Evolutionary conservation across 2,797 vertebrate genomes (phyloP).

Genomic region (Spinus pinus): DNA sequence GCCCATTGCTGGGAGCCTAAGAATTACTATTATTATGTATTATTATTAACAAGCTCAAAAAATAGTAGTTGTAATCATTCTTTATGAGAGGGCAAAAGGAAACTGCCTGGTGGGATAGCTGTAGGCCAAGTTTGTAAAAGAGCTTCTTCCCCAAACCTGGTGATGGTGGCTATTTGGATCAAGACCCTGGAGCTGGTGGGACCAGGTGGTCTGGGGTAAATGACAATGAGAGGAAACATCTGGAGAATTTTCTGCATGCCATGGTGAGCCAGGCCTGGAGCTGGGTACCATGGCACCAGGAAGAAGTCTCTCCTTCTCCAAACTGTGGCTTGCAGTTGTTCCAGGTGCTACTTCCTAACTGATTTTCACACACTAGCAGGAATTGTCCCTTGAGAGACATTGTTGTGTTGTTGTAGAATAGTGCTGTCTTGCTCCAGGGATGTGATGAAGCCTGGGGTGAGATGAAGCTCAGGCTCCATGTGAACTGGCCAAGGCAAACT

Average conservation of each 20-base stretch:
- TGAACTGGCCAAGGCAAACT: neutral
- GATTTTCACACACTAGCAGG: neutral
- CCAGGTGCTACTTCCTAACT: neutral
- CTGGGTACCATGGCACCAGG: accelerated
- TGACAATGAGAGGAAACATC: neutral
- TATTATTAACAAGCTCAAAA: neutral
- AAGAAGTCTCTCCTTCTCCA: neutral
- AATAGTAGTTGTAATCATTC: neutral
- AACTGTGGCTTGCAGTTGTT: neutral
- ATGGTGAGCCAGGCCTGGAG: neutral
- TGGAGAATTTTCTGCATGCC: neutral
- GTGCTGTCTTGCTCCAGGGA: accelerated
- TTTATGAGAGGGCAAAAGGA: neutral
- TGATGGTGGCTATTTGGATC: accelerated
- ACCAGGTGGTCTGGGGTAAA: neutral
- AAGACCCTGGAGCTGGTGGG: neutral
- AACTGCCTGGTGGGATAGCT: neutral
- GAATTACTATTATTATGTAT: neutral
- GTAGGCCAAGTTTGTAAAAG: neutral
- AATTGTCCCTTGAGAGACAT: accelerated
- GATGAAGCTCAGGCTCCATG: neutral
- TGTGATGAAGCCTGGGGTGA: neutral
- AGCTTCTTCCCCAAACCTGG: neutral
- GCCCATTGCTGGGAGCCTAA: neutral
- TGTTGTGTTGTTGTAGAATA: neutral